phyloP scores from a whole-genome alignment of 2,888 invertebrate species.

The Ormyrus labotus region DNA sequence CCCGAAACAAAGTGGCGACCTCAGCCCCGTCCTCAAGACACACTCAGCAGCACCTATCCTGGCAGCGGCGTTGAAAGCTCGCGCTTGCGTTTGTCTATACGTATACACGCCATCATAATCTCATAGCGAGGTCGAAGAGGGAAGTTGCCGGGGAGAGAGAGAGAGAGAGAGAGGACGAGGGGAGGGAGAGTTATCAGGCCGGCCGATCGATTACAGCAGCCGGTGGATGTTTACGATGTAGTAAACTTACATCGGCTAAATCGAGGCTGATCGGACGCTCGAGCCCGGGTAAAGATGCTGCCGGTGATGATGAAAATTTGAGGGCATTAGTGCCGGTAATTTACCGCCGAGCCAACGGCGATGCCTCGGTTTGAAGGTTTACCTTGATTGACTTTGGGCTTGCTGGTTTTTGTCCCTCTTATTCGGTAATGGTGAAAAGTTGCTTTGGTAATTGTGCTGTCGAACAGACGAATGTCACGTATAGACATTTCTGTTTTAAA shows the following conservation, averaged over 20 bases:
- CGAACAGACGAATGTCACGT: no score
- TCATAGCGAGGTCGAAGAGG: neutral
- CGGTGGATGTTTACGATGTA: constrained; percentile 38
- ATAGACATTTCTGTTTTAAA: no score
- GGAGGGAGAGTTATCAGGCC: constrained; percentile 6
- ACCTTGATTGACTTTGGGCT: no score
- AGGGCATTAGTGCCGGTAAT: neutral
- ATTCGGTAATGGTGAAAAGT: no score
- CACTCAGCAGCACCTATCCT: neutral
- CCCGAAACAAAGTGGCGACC: no score
- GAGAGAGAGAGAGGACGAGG: neutral
- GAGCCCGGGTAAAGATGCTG: no score
- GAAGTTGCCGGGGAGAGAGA: neutral
- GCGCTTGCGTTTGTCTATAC: no score
- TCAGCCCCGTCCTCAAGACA: neutral
- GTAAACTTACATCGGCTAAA: neutral
- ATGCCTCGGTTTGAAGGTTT: no score
- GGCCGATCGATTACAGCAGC: constrained; percentile 34
- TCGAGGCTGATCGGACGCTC: neutral
- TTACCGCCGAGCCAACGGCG: no score
- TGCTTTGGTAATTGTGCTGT: no score
- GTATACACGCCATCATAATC: neutral
- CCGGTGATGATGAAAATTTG: constrained; percentile 7
- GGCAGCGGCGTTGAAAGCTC: neutral
- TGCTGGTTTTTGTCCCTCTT: no score